Percentiles rank a stretch among this genome's conserved stretches.
These are phyloP conservation scores for Echinometra lucunter DNA, from an alignment of 53 echinoderm and acorn worm genomes.

Conservation along the genomic window DNA sequence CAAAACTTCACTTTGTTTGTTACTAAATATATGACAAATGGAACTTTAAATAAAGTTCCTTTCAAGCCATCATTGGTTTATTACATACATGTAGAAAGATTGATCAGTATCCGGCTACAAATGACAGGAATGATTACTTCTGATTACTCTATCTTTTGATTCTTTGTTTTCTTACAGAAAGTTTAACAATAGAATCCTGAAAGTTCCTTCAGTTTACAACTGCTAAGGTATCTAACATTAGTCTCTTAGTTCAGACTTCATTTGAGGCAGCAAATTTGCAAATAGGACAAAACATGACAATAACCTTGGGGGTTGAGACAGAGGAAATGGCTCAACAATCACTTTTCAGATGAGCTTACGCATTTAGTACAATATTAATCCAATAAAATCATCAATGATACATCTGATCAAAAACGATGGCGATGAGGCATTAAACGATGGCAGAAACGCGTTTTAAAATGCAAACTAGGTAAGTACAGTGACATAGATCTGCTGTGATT, in stretches of 20 bases:
- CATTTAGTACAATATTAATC: not conserved
- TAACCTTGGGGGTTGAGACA: not conserved
- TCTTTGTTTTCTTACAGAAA: constrained; percentile 20
- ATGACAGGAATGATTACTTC: not conserved
- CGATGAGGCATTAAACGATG: not conserved
- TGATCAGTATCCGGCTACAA: constrained; percentile 8
- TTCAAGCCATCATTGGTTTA: not conserved
- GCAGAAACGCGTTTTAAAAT: not conserved
- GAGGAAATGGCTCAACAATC: not conserved
- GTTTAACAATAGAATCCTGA: not conserved
- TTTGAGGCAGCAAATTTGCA: not conserved
- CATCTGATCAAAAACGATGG: not conserved
- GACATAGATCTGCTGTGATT: constrained; percentile 62
- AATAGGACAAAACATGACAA: not conserved
- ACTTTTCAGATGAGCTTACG: not conserved
- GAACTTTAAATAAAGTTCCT: not conserved
- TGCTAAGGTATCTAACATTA: not conserved
- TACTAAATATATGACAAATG: not conserved
- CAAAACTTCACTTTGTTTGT: not conserved
- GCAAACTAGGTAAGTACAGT: constrained; percentile 52
- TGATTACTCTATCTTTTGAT: not conserved
- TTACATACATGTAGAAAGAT: not conserved
- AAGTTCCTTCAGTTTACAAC: constrained; percentile 29
- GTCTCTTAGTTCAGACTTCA: not conserved
- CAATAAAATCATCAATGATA: not conserved